Evolutionary conservation across 1,140 invertebrate species (phyloP), one percentile per base, ranked within the genome.

Genomic region (Drosophila arizonae): DNA sequence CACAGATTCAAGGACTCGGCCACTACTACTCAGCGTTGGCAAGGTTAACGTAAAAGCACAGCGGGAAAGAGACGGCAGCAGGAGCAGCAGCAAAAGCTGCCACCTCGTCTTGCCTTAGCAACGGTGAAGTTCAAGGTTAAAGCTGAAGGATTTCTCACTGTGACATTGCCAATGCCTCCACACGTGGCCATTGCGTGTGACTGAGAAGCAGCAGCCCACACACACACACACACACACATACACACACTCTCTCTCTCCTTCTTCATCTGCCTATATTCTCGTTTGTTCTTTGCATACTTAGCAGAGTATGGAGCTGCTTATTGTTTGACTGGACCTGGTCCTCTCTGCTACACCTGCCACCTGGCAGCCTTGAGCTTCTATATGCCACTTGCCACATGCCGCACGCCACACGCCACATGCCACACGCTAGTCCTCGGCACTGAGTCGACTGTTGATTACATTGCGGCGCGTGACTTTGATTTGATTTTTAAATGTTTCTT

Each of bases 41-140:
- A 81, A 81, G 78, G 82, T 79, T 81, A 81, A 68, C 79, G 72
- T 87, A 81, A 87, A 87, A 87, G 82, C 81, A 70, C 43, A 17
- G 45, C 41, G 50, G 2, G 30, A 73, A 24, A 51, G 55, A 57
- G 60, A 54, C 21, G 64, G 56, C 62, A 36, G 43, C 36, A 17
- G 43, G 17, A 39, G 66, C 72, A 51, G 48, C 52, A 45, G 54
- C 61, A 52, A 33, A 39, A 56, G 54, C 54, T 56, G 54, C 54
- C 76, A 60, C 17, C 57, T 70, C 58, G 60, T 43, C 45, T 46
- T 74, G 82, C 82, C 81, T 81, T 78, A 62, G 71, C 75, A 86
- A 81, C 81, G 82, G 74, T 88, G 84, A 88, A 88, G 84, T 88
- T 88, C 84, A 88, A 88, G 84, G 84, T 88, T 88, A 88, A 80